These are phyloP conservation scores for Cinara cedri DNA, from an alignment of 2,888 invertebrate genomes.

Conservation along the genomic window DNA sequence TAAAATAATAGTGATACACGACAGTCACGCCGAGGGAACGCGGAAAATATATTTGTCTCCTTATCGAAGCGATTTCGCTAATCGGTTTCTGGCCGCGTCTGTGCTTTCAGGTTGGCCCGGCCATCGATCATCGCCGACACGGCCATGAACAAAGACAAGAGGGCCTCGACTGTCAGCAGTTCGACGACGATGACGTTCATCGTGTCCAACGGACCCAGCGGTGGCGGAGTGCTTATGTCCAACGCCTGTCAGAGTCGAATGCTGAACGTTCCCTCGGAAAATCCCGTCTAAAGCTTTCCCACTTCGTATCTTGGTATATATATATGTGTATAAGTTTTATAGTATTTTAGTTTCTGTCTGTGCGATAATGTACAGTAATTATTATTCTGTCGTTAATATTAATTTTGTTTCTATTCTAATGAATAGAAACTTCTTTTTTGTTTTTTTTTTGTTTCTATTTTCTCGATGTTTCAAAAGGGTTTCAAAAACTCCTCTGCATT, in stretches of 20 bases:
- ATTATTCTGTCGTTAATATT: no score
- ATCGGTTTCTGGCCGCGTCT: conserved; percentile 10
- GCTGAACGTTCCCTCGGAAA: conserved; percentile 33
- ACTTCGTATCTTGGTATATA: background rate
- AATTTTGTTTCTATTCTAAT: no score
- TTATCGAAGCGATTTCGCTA: no score
- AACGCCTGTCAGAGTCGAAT: conserved; percentile 42
- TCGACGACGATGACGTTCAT: conserved; percentile 60
- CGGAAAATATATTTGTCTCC: no score
- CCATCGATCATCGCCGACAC: conserved; percentile 51
- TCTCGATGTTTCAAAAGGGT: no score
- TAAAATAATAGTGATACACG: no score
- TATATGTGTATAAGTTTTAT: background rate
- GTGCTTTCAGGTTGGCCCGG: conserved; percentile 43
- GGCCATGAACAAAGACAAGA: conserved; percentile 54
- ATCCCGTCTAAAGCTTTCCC: conserved; percentile 26
- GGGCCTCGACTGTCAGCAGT: conserved; percentile 60
- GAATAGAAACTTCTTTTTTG: no score
- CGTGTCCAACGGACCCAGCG: conserved; percentile 52
- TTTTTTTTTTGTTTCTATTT: no score
- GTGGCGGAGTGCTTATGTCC: conserved; percentile 26
- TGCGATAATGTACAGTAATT: no score
- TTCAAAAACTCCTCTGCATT: no score
- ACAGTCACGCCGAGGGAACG: no score
- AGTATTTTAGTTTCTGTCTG: no score